Evolutionary conservation across 2,888 invertebrate species (phyloP).

Genomic region (Eulithis prunata): DNA sequence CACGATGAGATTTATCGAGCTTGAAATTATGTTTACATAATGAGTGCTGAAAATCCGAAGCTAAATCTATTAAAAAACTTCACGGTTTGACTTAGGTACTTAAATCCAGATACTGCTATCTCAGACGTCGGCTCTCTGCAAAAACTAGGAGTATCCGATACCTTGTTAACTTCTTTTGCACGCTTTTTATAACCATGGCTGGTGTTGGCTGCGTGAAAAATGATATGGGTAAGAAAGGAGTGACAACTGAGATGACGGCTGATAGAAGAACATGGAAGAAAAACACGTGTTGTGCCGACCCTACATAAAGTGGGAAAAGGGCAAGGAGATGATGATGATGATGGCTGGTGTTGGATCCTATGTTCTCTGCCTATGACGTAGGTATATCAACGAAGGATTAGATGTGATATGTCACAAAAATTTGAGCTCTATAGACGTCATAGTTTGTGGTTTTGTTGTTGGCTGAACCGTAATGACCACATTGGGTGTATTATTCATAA

Average conservation of each 20-base stretch:
- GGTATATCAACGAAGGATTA: too few species aligned
- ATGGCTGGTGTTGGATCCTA: too few species aligned
- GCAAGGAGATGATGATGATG: too few species aligned
- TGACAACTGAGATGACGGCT: too few species aligned
- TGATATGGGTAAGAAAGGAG: too few species aligned
- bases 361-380: too few species aligned
- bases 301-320: too few species aligned
- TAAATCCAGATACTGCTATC: neutral
- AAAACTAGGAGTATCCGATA: neutral
- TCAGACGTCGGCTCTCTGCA: neutral
- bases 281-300: too few species aligned
- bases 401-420: neutral
- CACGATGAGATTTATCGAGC: slow-evolving; percentile 37
- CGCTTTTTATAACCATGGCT: too few species aligned
- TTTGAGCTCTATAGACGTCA: neutral
- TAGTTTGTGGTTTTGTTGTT: neutral
- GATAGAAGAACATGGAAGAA: too few species aligned
- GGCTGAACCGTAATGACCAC: neutral
- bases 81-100: slow-evolving; percentile 23
- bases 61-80: slow-evolving; percentile 25
- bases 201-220: too few species aligned
- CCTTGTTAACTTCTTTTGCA: neutral
- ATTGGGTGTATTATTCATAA: neutral
- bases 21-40: slow-evolving; percentile 40
- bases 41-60: slow-evolving; percentile 33